Percentiles rank a stretch among this genome's conserved stretches.
phyloP scores from a whole-genome alignment of 1,140 invertebrate genomes.

The Drosophila melanogaster region DNA sequence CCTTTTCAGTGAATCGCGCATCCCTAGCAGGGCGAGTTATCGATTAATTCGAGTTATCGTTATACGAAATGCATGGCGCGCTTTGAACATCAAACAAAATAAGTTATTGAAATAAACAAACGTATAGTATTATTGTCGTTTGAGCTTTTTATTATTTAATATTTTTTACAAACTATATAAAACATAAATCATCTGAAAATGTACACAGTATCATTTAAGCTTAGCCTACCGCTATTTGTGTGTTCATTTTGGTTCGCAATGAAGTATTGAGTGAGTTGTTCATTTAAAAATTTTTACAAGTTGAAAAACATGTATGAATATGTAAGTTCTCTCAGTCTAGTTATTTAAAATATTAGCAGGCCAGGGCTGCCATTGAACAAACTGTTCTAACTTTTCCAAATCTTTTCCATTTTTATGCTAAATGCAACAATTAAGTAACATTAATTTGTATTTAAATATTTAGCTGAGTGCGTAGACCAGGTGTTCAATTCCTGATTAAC shows the following conservation, averaged over 20 bases:
- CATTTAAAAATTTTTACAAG: constrained; percentile 34
- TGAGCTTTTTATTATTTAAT: constrained; percentile 70
- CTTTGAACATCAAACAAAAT: background rate
- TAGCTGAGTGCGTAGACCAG: constrained; percentile 24
- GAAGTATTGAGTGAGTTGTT: constrained; percentile 61
- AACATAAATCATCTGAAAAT: constrained; percentile 65
- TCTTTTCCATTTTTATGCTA: constrained; percentile 36
- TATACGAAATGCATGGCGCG: too few species aligned
- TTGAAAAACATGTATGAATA: constrained; percentile 44
- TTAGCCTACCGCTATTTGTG: constrained; percentile 68
- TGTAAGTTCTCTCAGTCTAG: constrained; percentile 71
- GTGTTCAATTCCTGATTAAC: background rate
- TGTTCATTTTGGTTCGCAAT: constrained; percentile 53
- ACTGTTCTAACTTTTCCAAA: constrained; percentile 20
- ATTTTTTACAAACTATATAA: constrained; percentile 67
- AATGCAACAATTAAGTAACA: constrained; percentile 78
- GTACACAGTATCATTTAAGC: constrained; percentile 62
- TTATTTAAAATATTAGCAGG: constrained; percentile 57
- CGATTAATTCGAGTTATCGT: background rate
- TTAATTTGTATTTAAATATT: constrained; percentile 44
- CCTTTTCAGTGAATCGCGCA: background rate
- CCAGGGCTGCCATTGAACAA: constrained; percentile 21
- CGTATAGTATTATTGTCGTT: constrained; percentile 5
- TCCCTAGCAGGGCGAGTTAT: background rate
- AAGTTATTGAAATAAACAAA: background rate